Percentiles rank a stretch among this genome's conserved stretches.
These are phyloP conservation scores for Leptopilina myrica DNA, from an alignment of 2,888 invertebrate species.

Conservation along the genomic window DNA sequence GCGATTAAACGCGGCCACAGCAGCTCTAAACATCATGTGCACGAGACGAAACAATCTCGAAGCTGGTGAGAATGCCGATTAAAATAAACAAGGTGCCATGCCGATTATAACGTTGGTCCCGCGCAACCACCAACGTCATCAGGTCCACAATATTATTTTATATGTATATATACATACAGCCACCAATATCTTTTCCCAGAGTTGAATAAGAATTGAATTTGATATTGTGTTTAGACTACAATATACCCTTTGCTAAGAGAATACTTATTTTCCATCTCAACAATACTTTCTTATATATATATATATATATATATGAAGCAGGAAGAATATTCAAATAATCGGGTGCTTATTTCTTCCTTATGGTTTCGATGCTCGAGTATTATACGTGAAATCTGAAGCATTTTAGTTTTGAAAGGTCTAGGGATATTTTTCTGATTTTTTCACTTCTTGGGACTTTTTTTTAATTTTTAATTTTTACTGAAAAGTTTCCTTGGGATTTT, in stretches of 20 bases:
- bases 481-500: too few species aligned
- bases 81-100: conserved; percentile 52
- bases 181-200: not conserved
- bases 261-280: not conserved
- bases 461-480: too few species aligned
- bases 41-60: conserved; percentile 73
- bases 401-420: not conserved
- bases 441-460: too few species aligned
- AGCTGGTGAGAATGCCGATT: conserved; percentile 54
- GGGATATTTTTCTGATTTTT: too few species aligned
- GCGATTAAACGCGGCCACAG: conserved; percentile 69
- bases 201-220: not conserved
- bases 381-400: not conserved
- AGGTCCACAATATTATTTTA: not conserved
- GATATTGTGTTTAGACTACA: conserved; percentile 35
- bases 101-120: conserved; percentile 44
- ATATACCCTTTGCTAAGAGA: not conserved
- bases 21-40: conserved; percentile 69
- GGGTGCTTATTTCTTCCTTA: too few species aligned
- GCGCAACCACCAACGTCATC: not conserved
- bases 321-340: not conserved
- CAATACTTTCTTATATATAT: too few species aligned
- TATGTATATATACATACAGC: too few species aligned
- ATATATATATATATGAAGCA: not conserved
- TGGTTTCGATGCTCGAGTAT: too few species aligned